Base-by-base conservation (phyloP, 2,113 vertebrate genomes). In the Catharus bicknelli region DNA sequence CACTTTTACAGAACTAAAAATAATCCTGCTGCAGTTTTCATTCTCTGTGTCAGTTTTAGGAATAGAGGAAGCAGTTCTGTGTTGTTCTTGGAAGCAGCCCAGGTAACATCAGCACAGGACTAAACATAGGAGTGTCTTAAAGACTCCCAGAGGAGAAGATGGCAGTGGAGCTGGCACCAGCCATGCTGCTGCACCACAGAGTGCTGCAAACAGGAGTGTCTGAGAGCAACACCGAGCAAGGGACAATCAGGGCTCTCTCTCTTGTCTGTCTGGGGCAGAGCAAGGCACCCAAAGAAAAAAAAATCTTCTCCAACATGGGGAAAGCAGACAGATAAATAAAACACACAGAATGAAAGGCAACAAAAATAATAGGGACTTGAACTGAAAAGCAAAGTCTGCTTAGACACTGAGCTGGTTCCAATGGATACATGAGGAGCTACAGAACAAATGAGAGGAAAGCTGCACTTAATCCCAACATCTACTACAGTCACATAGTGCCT, bases 11-110 rank as follows among this genome's bases (percentile, higher is more conserved):
- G 67, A 90, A 88, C 91, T 94, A 96, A 96, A 95, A 96, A 97
- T 96, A 97, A 96, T 68, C 80, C 68, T 95, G 94, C 94, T 72
- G 83, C 69, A 93, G 87, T 90, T 94, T 83, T 94, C 79, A 64
- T 89, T 84, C 91, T 83, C 66, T 59, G 72, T 94, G 90, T 79
- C 93, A 92, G 80, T 73, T 94, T 93, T 95, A 96, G 70, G 85
- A 95, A 81, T 32, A 90, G 64, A 91, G 88, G 92, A 95, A 95
- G 90, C 58, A 36, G 87, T 55, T 88, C 83, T 69, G 30, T 75
- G 54, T 30, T 91, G 91, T 68, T 94, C 85, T 94, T 94, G 94
- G 95, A 95, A 82, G 74, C 66, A 82, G 62, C 93, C 92, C 96
- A 96, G 92, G 93, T 96, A 95, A 91, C 81, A 95, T 90, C 93